Conservation (phyloP, 1,140 invertebrate species). For the Drosophila kepulauana region DNA sequence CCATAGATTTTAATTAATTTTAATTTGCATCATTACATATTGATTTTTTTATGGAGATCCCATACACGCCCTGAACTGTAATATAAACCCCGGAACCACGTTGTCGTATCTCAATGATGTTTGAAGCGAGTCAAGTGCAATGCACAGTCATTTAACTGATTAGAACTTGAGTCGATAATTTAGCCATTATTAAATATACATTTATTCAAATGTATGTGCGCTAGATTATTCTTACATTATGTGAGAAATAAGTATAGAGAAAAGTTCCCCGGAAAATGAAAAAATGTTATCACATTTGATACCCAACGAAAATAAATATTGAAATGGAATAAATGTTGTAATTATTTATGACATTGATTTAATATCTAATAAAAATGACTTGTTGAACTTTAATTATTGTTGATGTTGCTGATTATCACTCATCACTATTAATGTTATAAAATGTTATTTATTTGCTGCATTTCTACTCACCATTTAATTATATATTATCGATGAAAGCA, state of each 20-base stretch:
- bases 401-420: background rate
- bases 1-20: background rate
- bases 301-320: too few relatives aligned
- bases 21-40: background rate
- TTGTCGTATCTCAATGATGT: background rate
- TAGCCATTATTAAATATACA: conserved; percentile 1
- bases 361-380: background rate
- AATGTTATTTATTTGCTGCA: conserved; percentile 9
- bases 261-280: too few relatives aligned
- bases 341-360: too few relatives aligned
- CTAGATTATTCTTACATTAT: background rate
- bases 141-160: background rate
- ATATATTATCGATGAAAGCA: conserved; percentile 27
- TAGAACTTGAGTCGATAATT: background rate
- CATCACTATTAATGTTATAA: background rate
- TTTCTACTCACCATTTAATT: conserved; percentile 58
- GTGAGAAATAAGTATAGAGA: background rate
- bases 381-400: background rate
- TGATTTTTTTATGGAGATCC: background rate
- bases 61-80: background rate
- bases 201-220: background rate
- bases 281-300: background rate
- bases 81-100: background rate
- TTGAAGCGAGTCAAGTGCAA: background rate
- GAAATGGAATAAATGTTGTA: too few relatives aligned